Conservation (phyloP, 2,797 vertebrate species). For the Pogonophryne albipinna region DNA sequence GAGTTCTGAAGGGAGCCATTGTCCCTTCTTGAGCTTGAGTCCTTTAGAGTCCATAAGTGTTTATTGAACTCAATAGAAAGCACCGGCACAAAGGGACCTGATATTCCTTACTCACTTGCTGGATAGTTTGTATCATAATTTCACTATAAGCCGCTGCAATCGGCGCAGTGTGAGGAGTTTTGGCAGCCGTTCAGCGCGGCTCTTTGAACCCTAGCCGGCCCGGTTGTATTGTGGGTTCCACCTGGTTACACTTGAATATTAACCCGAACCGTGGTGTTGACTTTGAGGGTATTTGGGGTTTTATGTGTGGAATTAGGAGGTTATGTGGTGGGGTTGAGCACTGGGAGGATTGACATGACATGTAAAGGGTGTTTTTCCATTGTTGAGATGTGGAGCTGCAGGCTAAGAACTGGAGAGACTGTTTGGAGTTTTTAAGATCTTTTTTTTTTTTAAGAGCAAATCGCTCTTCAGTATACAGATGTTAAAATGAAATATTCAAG, state of each 20-base stretch:
- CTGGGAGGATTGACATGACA: constrained; percentile 76
- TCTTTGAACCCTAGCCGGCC: constrained; percentile 75
- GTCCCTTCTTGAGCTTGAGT: constrained; percentile 80
- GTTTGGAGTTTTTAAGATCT: constrained; percentile 55
- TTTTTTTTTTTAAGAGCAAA: too few relatives aligned
- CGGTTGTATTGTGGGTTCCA: constrained; percentile 71
- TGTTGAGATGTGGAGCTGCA: constrained; percentile 68
- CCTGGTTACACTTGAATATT: constrained; percentile 73
- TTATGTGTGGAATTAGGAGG: constrained; percentile 69
- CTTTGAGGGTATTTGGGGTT: constrained; percentile 76
- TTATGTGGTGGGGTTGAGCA: constrained; percentile 45
- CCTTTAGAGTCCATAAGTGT: constrained; percentile 84
- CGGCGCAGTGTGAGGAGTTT: constrained; percentile 66
- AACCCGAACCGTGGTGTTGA: constrained; percentile 68
- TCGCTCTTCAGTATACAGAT: constrained; percentile 19
- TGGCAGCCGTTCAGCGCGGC: constrained; percentile 77
- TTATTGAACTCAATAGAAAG: constrained; percentile 85
- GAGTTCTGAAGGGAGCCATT: constrained; percentile 83
- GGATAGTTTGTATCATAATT: constrained; percentile 85
- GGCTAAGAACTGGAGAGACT: constrained; percentile 55
- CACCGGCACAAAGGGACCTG: constrained; percentile 81
- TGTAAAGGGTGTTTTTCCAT: constrained; percentile 64
- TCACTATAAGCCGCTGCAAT: constrained; percentile 78
- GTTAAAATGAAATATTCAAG: constrained; percentile 5
- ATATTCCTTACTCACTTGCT: constrained; percentile 84